These are phyloP conservation scores for Tetrax tetrax DNA, from an alignment of 2,113 vertebrate species.

Conservation along the genomic window DNA sequence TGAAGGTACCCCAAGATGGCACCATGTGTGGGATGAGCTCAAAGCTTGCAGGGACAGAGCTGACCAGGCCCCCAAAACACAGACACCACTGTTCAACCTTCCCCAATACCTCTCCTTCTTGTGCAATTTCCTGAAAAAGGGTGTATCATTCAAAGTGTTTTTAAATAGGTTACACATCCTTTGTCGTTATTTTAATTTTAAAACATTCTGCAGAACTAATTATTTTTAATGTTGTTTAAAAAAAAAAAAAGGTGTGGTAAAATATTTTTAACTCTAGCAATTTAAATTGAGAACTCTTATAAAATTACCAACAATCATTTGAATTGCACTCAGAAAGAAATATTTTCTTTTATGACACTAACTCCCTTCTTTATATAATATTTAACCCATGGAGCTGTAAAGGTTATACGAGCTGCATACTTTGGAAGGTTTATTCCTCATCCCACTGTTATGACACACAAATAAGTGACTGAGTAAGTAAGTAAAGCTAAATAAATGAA, in stretches of 20 bases:
- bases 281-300: constrained; percentile 11
- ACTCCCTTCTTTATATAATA: constrained; percentile 30
- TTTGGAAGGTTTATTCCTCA: constrained; percentile 8
- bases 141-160: constrained; percentile 7
- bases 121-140: constrained; percentile 37
- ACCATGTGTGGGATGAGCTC: background rate
- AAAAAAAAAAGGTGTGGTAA: background rate
- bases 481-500: constrained; percentile 53
- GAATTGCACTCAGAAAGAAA: constrained; percentile 29
- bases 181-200: constrained; percentile 31
- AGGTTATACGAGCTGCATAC: background rate
- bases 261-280: constrained; percentile 45
- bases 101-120: background rate
- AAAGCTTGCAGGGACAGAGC: background rate
- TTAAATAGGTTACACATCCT: constrained; percentile 13
- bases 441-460: background rate
- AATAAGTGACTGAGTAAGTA: constrained; percentile 26
- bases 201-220: constrained; percentile 45
- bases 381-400: constrained; percentile 20
- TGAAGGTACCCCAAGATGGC: background rate
- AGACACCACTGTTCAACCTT: background rate
- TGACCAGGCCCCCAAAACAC: background rate
- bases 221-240: constrained; percentile 34
- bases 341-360: constrained; percentile 35
- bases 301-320: constrained; percentile 11